A percentile compares a stretch with the other conserved stretches of the same genome.
phyloP scores from a whole-genome alignment of 2,797 vertebrate species.

The Phataginus tricuspis region DNA sequence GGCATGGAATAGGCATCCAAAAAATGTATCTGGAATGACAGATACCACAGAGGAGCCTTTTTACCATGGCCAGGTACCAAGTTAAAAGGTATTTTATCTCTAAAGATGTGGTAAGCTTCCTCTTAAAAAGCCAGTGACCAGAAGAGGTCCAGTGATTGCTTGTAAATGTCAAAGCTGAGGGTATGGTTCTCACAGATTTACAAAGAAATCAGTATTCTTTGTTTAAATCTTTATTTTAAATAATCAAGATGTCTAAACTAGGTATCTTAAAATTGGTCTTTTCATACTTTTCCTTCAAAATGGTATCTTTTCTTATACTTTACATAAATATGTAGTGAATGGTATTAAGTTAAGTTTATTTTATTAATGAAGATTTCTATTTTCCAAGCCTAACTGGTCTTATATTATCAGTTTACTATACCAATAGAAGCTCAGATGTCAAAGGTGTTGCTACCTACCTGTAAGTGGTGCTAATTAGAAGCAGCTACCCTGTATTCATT shows the following conservation, averaged over 20 bases:
- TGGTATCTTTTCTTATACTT: neutral
- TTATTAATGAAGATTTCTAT: neutral
- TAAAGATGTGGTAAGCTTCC: neutral
- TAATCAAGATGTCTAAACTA: neutral
- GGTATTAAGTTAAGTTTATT: neutral
- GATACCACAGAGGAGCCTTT: neutral
- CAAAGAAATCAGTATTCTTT: neutral
- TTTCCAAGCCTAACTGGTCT: neutral
- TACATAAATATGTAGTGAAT: neutral
- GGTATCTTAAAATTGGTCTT: neutral
- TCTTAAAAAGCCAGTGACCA: neutral
- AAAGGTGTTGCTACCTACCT: neutral
- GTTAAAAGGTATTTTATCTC: neutral
- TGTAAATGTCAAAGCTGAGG: neutral
- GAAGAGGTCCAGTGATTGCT: neutral
- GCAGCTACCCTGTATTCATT: neutral
- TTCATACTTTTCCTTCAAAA: constrained; percentile 8
- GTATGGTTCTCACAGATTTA: neutral
- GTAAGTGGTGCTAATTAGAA: neutral
- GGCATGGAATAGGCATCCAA: neutral
- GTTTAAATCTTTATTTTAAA: constrained; percentile 41
- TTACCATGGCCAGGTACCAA: neutral
- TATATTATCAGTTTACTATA: constrained; percentile 14
- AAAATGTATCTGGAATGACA: neutral
- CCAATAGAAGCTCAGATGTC: neutral